Base-by-base conservation (phyloP, 2,113 vertebrate genomes). In the Gnathonemus longibarbis region DNA sequence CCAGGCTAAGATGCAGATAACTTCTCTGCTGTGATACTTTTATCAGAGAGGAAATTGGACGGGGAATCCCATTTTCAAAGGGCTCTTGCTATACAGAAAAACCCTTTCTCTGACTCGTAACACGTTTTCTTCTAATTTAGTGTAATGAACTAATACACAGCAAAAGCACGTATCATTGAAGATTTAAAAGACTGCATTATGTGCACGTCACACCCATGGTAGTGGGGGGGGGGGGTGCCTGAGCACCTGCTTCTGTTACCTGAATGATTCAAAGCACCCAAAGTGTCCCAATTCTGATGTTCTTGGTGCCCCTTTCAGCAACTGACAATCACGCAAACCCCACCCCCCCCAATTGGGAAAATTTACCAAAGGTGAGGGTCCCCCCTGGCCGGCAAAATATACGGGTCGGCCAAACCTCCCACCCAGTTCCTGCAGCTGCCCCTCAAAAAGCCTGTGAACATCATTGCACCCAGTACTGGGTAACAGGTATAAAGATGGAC, bases 1-100 rank as follows among this genome's bases (percentile, higher is more conserved):
- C 3, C 74, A 39, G 35, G 6, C 74, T 42, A n/a, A 42, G 35
- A 80, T 42, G 35, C 15, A 39, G 74, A 80, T 42, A 42, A 80
- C 15, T 77, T 35, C 13, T 80, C 35, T 80, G 74, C 13, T 42
- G 15, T 42, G 74, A 80, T 42, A 42, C 31, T 42, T 39, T 80
- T 42, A 80, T 80, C 74, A 80, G 70, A 9, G 35, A 80, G n/a
- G 35, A 15, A 80, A 80, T 17, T 80, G 74, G 74, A 39, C 5
- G 74, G 74, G 74, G 35, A 80, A 80, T 80, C 74, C 74, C 74
- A 42, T 80, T 80, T 80, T 80, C 35, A 80, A 80, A 80, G 74
- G 31, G 35, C 74, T 42, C 17, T 42, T 6, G 31, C 7, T 42
- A 80, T 80, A 17, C 74, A 80, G 35, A 80, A 80, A 80, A 80